Evolutionary conservation across 2,888 invertebrate species (phyloP), one percentile per base, ranked within the genome.

Genomic region (Tanaodytes sp.): DNA sequence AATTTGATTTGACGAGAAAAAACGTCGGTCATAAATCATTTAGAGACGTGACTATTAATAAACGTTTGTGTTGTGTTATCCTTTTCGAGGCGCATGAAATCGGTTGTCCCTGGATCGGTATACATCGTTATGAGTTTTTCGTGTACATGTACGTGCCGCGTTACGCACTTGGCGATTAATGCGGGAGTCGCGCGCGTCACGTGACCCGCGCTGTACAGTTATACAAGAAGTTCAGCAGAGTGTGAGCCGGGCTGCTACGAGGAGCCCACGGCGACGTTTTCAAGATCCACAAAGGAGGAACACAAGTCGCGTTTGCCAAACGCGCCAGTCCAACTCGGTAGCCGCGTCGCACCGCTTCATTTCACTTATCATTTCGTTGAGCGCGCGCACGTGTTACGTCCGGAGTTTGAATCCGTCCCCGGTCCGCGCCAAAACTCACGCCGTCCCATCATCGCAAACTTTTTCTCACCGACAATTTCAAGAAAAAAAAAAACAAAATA

Each of bases 261-360:
- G 58, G 46, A 52, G 66, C 52, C 54, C 48, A 18, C 54, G 5
- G 39, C 51, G 66, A n/a, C 59, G 61, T 67, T 55, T 52, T 62
- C 68, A 68, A 68, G 68, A 62, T 68, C 62, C 42, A 31, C 14
- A 45, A 67, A 67, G 43, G 33, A 67, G 62, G 46, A 68, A 62
- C 62, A 68, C 12, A 40, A 62, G 68, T 58, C 16, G 61, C 62
- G 52, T 36, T 36, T 42, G 39, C 36, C 39, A n/a, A 67, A 54
- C 66, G 58, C n/a, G 39, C 62, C 62, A 68, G 68, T 9, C 40
- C 31, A 59, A 55, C 61, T 54, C 45, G 12, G 55, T 55, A 33
- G 49, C 15, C 46, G 58, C 15, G 15, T 15, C 49, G 49, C 49
- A 11, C 16, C 16, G n/a, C 12, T 31, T 42, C 36, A 14, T 27